Percentiles rank a stretch among this genome's conserved stretches.
Conservation (phyloP, 2,888 invertebrate species). For the Candidula unifasciata region DNA sequence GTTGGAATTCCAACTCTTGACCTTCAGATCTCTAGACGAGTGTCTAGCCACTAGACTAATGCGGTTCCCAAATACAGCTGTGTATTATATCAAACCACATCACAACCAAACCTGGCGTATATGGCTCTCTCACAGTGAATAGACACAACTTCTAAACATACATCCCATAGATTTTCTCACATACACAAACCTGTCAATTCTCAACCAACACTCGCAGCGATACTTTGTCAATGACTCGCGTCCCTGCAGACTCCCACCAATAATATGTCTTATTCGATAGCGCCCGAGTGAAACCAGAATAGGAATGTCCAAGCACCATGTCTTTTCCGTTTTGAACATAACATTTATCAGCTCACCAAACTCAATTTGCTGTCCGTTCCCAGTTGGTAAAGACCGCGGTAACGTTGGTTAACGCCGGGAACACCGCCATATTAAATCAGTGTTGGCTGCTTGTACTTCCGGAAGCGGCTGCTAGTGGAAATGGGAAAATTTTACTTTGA, state of each 20-base stretch:
- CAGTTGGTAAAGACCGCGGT: neutral
- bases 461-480: neutral
- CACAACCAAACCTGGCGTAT: no score
- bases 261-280: neutral
- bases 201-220: neutral
- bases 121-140: no score
- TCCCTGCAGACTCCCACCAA: neutral
- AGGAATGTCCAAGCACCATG: neutral
- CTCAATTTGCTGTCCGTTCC: constrained; percentile 2
- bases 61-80: no score
- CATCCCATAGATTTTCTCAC: neutral
- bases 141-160: no score
- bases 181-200: neutral
- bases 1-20: no score
- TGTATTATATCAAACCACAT: no score
- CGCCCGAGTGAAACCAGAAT: constrained; percentile 15
- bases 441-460: neutral
- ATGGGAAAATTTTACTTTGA: no score
- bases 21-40: no score
- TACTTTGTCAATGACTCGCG: neutral
- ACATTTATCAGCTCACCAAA: neutral
- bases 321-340: constrained; percentile 12
- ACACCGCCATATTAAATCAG: constrained; percentile 15
- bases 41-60: no score
- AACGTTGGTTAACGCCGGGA: neutral